phyloP scores from a whole-genome alignment of 2,113 vertebrate species.

The Archocentrus centrarchus region DNA sequence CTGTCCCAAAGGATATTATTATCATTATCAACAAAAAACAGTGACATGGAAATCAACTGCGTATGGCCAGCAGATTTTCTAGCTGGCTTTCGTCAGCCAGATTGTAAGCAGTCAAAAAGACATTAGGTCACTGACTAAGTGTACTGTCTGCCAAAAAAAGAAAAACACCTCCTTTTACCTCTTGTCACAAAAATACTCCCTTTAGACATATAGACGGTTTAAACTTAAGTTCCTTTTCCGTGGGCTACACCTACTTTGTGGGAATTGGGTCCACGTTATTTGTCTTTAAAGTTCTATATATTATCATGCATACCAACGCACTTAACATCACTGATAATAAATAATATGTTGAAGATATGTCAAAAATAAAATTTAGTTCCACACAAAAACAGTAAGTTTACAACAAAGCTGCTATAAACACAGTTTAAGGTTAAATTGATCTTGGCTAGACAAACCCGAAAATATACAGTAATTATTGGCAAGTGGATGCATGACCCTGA shows the following conservation, averaged over 20 bases:
- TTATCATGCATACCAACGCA: background rate
- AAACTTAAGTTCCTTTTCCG: background rate
- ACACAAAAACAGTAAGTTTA: background rate
- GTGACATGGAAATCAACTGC: conserved; percentile 41
- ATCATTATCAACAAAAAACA: background rate
- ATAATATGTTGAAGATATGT: background rate
- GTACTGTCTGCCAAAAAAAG: background rate
- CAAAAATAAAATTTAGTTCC: background rate
- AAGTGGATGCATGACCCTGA: too few species aligned
- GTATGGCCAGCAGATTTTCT: conserved; percentile 27
- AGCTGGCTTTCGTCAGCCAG: background rate
- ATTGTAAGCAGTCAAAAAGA: conserved; percentile 16
- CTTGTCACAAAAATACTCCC: background rate
- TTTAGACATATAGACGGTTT: background rate
- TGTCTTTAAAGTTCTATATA: background rate
- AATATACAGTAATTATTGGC: background rate
- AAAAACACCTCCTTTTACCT: background rate
- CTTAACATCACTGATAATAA: background rate
- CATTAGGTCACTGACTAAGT: conserved; percentile 21
- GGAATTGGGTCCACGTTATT: background rate
- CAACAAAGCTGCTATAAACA: background rate
- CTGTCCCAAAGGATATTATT: conserved; percentile 4
- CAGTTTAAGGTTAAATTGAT: background rate
- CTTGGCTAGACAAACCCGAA: background rate
- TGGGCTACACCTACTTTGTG: background rate